A percentile compares a stretch with the other conserved stretches of the same genome.
phyloP scores from a whole-genome alignment of 2,888 invertebrate species.

The Melanostoma scalare region DNA sequence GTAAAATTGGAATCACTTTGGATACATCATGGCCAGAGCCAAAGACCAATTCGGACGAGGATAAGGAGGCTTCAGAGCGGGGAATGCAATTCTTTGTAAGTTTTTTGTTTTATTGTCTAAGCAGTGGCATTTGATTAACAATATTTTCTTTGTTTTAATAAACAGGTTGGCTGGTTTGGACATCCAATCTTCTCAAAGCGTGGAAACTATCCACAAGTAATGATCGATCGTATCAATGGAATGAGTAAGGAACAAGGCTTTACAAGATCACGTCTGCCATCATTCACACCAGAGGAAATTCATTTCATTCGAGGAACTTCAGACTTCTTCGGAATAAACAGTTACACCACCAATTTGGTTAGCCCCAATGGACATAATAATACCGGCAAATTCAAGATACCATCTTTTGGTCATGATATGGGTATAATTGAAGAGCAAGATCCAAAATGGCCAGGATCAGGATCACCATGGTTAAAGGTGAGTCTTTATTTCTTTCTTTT shows the following conservation, averaged over 20 bases:
- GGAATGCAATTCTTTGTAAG: constrained; percentile 85
- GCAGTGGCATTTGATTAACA: neutral
- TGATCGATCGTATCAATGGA: constrained; percentile 84
- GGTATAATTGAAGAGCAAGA: constrained; percentile 84
- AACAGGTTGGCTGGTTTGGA: constrained; percentile 86
- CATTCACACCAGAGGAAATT: constrained; percentile 85
- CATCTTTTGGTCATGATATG: constrained; percentile 85
- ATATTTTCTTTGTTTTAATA: constrained; percentile 64
- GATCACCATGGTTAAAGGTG: constrained; percentile 86
- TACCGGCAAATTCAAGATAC: constrained; percentile 80
- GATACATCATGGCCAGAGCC: constrained; percentile 86
- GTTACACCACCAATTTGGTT: constrained; percentile 85
- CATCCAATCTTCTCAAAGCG: constrained; percentile 85
- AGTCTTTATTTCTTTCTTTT: constrained; percentile 71
- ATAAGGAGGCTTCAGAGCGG: constrained; percentile 85
- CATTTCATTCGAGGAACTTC: constrained; percentile 84
- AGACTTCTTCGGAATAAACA: constrained; percentile 90
- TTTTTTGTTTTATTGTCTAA: constrained; percentile 53
- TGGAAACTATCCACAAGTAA: constrained; percentile 87
- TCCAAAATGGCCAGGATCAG: constrained; percentile 85
- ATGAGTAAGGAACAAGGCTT: constrained; percentile 85
- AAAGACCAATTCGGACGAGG: constrained; percentile 83
- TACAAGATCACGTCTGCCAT: constrained; percentile 85
- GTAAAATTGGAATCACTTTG: constrained; percentile 85
- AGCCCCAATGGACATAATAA: constrained; percentile 81